These are phyloP conservation scores for Calcarius lapponicus DNA, from an alignment of 2,797 vertebrate species.

Conservation along the genomic window DNA sequence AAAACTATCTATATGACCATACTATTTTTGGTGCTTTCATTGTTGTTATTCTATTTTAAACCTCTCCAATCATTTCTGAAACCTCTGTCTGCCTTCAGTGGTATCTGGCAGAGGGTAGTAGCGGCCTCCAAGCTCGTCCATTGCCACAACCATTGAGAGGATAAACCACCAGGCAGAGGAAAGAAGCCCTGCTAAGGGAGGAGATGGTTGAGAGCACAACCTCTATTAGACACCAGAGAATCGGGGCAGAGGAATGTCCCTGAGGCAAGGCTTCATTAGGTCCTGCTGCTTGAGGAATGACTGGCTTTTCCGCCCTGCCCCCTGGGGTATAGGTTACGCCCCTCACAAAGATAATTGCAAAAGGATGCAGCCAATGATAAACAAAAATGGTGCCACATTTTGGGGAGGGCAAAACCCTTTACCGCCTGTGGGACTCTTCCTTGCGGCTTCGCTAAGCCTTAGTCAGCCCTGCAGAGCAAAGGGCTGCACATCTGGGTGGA, in stretches of 20 bases:
- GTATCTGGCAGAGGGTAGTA: not conserved
- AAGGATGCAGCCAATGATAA: constrained; percentile 12
- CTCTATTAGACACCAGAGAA: constrained; percentile 45
- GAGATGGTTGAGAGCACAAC: not conserved
- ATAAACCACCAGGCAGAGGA: not conserved
- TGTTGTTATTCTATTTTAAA: not conserved
- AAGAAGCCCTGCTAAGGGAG: not conserved
- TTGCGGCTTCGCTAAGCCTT: not conserved
- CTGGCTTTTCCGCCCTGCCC: constrained; percentile 42
- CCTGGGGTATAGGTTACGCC: not conserved
- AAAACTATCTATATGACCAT: not conserved
- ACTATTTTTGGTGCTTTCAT: not conserved
- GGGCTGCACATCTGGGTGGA: constrained; percentile 30
- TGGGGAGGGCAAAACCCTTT: not conserved
- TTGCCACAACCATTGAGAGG: not conserved
- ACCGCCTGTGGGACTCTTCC: not conserved
- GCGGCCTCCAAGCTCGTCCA: not conserved
- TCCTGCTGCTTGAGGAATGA: constrained; percentile 62
- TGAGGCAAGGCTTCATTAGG: constrained; percentile 34
- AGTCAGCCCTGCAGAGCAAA: not conserved
- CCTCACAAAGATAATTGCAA: constrained; percentile 39
- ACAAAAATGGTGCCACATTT: constrained; percentile 20
- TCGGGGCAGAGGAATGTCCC: constrained; percentile 29
- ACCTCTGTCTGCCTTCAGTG: not conserved
- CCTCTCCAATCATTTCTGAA: not conserved